Base-by-base conservation (phyloP, 2,888 invertebrate species). In the Melikaiella ostensackeni region DNA sequence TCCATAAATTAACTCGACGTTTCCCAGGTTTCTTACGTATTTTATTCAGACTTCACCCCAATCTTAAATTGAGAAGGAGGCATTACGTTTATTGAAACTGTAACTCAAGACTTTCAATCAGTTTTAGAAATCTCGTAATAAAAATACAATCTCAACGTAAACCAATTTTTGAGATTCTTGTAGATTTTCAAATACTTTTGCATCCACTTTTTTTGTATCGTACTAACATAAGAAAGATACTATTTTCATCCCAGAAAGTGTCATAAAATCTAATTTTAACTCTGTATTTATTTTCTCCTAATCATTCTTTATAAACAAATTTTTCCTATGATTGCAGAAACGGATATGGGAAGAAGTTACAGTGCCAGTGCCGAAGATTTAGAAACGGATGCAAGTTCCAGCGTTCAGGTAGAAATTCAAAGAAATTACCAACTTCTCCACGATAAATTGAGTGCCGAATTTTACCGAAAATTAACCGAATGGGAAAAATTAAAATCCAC, bases 391-490 rank as follows among this genome's bases (percentile, higher is more conserved):
- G 76, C 77, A 0, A 80, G 82, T 64, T 82, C 83, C 0, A 81
- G 89, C 74, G 89, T 92, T 73, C 92, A 94, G 80, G 94, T 94
- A 73, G 96, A 96, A 90, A 95, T 96, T 74, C 94, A 95, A 79
- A 92, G 94, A 78, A 95, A 95, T 88, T 96, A 96, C 89, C 94
- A 94, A 21, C 94, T 95, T 38, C 91, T 96, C n/a, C 95, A 95
- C 87, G 94, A 94, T 61, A 94, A 95, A 82, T 91, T 97, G n/a
- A 94, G 95, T 75, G 92, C 94, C 77, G 96, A 97, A 89, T 96
- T 96, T 90, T 95, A 96, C 46, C 94, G 94, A 74, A 96, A 97
- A 87, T 92, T 95, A 75, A 92, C 92, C 79, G 95, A 95, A 89
- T 94, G 94, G 94, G 93, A 94, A 80, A 87, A 84, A 24, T 76